These are phyloP conservation scores for Luffia ferchaultella DNA, from an alignment of 2,888 invertebrate species.

Conservation along the genomic window DNA sequence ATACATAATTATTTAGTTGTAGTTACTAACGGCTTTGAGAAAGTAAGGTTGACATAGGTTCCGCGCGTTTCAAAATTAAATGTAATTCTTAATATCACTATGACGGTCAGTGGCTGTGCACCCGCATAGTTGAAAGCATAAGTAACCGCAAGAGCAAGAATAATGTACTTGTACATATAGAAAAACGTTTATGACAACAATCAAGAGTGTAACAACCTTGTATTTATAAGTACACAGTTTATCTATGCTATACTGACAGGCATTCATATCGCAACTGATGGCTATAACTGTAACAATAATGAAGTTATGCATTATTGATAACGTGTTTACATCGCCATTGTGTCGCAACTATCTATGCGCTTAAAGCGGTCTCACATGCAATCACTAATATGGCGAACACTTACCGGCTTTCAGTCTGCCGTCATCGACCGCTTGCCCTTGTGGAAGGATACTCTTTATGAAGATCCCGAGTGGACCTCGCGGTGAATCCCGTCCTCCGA, in stretches of 20 bases:
- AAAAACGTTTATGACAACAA: background rate
- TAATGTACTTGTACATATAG: no score
- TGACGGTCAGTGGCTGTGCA: no score
- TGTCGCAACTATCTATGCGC: background rate
- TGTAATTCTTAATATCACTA: no score
- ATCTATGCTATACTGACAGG: background rate
- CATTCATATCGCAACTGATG: conserved; percentile 2
- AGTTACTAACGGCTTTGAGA: no score
- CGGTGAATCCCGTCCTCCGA: conserved; percentile 86
- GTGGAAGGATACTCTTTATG: conserved; percentile 83
- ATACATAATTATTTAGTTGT: no score
- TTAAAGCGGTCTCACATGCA: conserved; percentile 6
- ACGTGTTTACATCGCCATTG: background rate
- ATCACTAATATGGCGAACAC: conserved; percentile 15
- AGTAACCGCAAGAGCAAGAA: no score
- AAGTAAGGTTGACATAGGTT: no score
- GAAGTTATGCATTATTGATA: conserved; percentile 3
- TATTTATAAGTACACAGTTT: background rate
- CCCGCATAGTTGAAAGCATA: no score
- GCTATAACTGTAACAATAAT: conserved; percentile 3
- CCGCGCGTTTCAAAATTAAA: no score
- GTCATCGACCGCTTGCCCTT: conserved; percentile 85
- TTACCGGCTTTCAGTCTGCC: conserved; percentile 82
- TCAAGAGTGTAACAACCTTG: background rate
- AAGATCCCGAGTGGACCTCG: conserved; percentile 87